Base-by-base conservation (phyloP, 2,113 vertebrate genomes). In the Cinclus mexicanus region DNA sequence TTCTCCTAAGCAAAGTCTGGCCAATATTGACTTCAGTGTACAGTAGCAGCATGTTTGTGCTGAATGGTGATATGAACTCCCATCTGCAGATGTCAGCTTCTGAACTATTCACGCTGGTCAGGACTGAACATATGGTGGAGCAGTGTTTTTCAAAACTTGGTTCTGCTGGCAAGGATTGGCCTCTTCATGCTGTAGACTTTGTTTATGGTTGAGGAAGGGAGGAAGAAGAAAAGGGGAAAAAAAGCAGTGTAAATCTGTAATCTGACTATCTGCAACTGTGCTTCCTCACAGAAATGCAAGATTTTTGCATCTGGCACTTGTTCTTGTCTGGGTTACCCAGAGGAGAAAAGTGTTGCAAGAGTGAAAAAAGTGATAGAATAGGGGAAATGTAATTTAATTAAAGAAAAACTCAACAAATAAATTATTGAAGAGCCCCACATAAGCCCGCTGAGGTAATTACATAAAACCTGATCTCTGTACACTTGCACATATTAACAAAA, bases 121-220 rank as follows among this genome's bases (percentile, higher is more conserved):
- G 79, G 68, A 70, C 91, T 70, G 94, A 95, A 88, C 95, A 97
- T 94, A 93, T 91, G 94, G 90, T 87, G 42, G 70, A 83, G 52
- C 74, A 81, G 50, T 81, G 93, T 92, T 94, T 96, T 92, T 83
- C 74, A 81, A 85, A 92, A 89, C 89, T 95, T 93, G 83, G 71
- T 95, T 95, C 87, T 95, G 74, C 49, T 95, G 93, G 93, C 77
- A 91, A 75, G 57, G 76, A 89, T 92, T 96, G 85, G 88, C 88
- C 94, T 96, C 92, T 95, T 96, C 61, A 95, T 77, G 93, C 96
- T 91, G 65, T 85, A 53, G 72, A 64, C 68, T 95, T 91, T 81
- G 84, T 96, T 96, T 96, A 80, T 22, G 20, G 46, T 61, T 87
- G 49, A 56, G 68, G 39, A 90, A 90, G n/a, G 56, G 60, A 92